Conservation (phyloP, 2,888 invertebrate genomes). For the Clusia tigrina region DNA sequence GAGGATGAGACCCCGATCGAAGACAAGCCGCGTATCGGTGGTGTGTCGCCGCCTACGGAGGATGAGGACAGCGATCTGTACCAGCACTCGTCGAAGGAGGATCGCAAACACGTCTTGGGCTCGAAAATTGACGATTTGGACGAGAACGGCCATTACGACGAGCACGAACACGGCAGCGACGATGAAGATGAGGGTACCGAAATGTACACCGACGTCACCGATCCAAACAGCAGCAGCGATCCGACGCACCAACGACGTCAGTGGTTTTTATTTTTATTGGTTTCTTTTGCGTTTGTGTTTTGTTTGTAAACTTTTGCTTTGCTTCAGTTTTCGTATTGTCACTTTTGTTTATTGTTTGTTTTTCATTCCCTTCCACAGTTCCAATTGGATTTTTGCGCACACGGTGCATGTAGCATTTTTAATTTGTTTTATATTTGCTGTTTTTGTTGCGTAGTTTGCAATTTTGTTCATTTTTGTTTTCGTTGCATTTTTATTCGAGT, state of each 20-base stretch:
- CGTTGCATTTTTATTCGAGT: constrained; percentile 26
- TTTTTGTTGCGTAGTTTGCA: constrained; percentile 23
- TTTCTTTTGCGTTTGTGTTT: constrained; percentile 19
- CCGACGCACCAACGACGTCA: constrained; percentile 52
- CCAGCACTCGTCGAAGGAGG: constrained; percentile 21
- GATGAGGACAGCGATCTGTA: constrained; percentile 33
- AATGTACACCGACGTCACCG: constrained; percentile 48
- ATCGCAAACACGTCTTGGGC: constrained; percentile 7
- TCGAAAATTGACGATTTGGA: constrained; percentile 5
- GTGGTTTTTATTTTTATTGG: constrained; percentile 53
- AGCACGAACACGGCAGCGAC: constrained; percentile 32
- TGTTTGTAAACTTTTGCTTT: constrained; percentile 22
- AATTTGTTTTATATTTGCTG: constrained; percentile 29
- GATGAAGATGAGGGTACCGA: constrained; percentile 39
- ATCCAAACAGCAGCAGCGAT: constrained; percentile 39
- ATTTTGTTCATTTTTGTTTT: constrained; percentile 30
- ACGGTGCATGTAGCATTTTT: constrained; percentile 16
- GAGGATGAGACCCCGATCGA: constrained; percentile 39
- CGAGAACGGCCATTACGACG: constrained; percentile 5
- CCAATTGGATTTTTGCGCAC: not conserved
- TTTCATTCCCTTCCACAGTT: constrained; percentile 22
- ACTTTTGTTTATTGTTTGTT: constrained; percentile 25
- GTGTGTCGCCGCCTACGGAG: too few relatives aligned
- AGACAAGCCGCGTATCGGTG: constrained; percentile 34
- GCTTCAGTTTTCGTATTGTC: constrained; percentile 33